phyloP scores from a whole-genome alignment of 2,888 invertebrate genomes.

The Tiphia femorata region DNA sequence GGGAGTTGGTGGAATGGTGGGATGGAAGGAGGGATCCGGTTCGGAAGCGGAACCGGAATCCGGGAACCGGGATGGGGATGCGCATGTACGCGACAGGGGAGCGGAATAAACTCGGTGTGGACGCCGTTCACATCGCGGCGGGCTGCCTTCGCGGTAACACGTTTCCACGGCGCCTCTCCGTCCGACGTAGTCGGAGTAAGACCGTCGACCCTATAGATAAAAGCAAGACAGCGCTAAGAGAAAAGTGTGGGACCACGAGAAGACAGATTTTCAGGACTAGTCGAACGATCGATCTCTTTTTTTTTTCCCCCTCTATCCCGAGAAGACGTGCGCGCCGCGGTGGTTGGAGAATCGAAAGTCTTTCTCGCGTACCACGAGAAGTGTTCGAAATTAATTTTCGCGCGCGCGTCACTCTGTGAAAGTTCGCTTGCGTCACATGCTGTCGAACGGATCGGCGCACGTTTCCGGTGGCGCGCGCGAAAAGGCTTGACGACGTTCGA shows the following conservation, averaged over 20 bases:
- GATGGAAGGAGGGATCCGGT: constrained; percentile 39
- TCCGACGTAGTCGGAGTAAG: too few relatives aligned
- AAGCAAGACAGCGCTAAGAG: neutral
- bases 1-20: too few relatives aligned
- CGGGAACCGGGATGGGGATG: constrained; percentile 34
- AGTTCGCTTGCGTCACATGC: constrained; percentile 19
- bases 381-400: too few relatives aligned
- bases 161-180: constrained; percentile 25
- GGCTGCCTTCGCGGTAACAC: constrained; percentile 51
- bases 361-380: neutral
- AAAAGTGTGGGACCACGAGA: neutral
- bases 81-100: constrained; percentile 44
- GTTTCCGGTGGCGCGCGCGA: constrained; percentile 20
- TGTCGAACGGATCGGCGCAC: constrained; percentile 1
- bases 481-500: neutral
- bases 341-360: too few relatives aligned
- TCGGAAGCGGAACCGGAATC: constrained; percentile 49
- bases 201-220: too few relatives aligned
- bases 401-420: neutral
- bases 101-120: constrained; percentile 46
- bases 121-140: constrained; percentile 57
- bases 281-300: too few relatives aligned
- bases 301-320: too few relatives aligned
- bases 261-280: too few relatives aligned
- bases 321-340: too few relatives aligned